These are phyloP conservation scores for Meiosimyza platycephala DNA, from an alignment of 2,888 invertebrate species.

Conservation along the genomic window DNA sequence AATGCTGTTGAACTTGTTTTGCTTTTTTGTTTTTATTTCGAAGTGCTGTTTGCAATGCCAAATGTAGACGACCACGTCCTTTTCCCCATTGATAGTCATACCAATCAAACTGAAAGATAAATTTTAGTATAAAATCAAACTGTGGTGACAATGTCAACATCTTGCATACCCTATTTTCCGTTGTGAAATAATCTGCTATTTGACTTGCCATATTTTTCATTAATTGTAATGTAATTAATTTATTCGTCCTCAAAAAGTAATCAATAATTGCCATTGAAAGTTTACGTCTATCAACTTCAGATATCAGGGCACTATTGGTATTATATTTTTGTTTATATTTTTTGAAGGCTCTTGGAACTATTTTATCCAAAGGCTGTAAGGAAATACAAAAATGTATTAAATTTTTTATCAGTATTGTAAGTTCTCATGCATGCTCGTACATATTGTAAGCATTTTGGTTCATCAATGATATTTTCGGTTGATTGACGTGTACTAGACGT, in stretches of 20 bases:
- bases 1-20: background rate
- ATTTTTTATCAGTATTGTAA: background rate
- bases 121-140: background rate
- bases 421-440: background rate
- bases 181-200: constrained; percentile 29
- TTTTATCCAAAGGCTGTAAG: constrained; percentile 20
- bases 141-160: background rate
- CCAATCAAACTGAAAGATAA: constrained; percentile 33
- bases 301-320: constrained; percentile 13
- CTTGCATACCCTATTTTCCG: constrained; percentile 30
- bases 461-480: background rate
- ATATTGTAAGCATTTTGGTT: background rate
- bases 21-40: too few relatives aligned
- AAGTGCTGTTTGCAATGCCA: background rate
- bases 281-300: constrained; percentile 23
- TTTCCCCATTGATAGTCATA: constrained; percentile 29
- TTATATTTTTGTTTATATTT: constrained; percentile 29
- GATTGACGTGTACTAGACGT: background rate
- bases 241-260: constrained; percentile 14
- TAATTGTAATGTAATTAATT: background rate
- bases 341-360: constrained; percentile 22
- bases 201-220: constrained; percentile 31
- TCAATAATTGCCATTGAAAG: constrained; percentile 28
- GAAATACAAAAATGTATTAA: background rate
- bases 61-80: constrained; percentile 34